Evolutionary conservation across 1,140 invertebrate species (phyloP), one percentile per base, ranked within the genome.

Genomic region (Ptiloglossa arizonensis): DNA sequence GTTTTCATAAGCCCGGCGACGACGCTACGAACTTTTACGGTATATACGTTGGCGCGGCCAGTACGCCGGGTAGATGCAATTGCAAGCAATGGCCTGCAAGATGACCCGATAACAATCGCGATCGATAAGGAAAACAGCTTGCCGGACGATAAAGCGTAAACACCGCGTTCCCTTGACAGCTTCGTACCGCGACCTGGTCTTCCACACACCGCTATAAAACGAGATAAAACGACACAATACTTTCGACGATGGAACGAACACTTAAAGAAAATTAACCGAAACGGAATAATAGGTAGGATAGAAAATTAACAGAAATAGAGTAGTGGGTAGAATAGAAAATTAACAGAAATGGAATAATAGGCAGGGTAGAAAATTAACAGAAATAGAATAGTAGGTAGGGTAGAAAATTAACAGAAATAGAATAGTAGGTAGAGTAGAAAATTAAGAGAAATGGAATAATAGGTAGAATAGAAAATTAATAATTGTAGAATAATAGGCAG

Each of bases 21-120:
- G 1, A 6, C 52, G 46, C 35, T 62, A 19, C 48, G 27, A 67
- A 66, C 60, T 83, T 83, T 74, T 44, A 80, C 60, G 38, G 46
- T 57, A 66, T 59, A 59, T n/a, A 32, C 54, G 29, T 52, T 48
- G 67, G 52, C 70, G 41, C 27, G 54, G 64, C 27, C 17, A 24
- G 24, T 24, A 50, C 32, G 77, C 71, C 64, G 63, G 59, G 22
- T 83, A 80, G 77, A 83, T 84, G 81, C 82, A 80, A 83, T 84
- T 80, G 81, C 82, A 76, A 76, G 54, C 77, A 56, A 81, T 70
- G 72, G 78, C 68, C 57, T 80, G 78, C 81, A 84, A 84, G 83
- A 81, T 84, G 83, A 84, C 82, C 83, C 68, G 84, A 86, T 86
- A 86, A 86, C 84, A 85, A 86, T 86, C 80, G 84, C 83, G 84